Conservation (phyloP, 2,888 invertebrate species). For the Limnephilus lunatus region DNA sequence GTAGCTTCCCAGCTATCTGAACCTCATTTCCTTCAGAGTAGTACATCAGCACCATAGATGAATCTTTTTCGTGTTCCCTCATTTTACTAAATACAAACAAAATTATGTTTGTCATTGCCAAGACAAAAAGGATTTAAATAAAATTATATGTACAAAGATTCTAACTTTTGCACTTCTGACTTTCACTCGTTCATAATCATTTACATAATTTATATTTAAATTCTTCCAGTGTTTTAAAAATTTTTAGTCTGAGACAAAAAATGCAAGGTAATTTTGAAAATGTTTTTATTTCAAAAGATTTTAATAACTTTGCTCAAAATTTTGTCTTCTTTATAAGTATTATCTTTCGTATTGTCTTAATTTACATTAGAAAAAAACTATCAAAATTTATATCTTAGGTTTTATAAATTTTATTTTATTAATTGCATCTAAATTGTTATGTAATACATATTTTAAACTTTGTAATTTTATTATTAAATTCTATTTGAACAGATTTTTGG, state of each 20-base stretch:
- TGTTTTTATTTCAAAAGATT: background rate
- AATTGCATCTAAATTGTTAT: background rate
- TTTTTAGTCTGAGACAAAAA: background rate
- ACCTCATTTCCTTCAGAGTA: background rate
- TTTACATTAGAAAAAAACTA: background rate
- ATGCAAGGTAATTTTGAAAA: background rate
- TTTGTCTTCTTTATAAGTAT: constrained; percentile 1
- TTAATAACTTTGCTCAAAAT: background rate
- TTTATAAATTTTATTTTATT: background rate
- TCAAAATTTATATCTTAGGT: background rate
- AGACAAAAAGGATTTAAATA: background rate
- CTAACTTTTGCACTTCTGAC: background rate
- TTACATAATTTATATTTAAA: background rate
- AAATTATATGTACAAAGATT: background rate
- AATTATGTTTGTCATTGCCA: background rate
- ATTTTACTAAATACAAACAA: background rate
- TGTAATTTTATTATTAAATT: background rate
- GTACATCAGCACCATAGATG: background rate
- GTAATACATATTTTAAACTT: background rate
- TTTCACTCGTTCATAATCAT: background rate
- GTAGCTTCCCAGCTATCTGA: background rate
- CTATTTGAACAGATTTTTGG: background rate
- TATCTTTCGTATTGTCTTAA: background rate
- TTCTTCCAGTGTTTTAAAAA: background rate
- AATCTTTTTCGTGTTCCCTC: background rate